These are phyloP conservation scores for Elephas maximus DNA, from an alignment of 2,113 vertebrate species.

Conservation along the genomic window DNA sequence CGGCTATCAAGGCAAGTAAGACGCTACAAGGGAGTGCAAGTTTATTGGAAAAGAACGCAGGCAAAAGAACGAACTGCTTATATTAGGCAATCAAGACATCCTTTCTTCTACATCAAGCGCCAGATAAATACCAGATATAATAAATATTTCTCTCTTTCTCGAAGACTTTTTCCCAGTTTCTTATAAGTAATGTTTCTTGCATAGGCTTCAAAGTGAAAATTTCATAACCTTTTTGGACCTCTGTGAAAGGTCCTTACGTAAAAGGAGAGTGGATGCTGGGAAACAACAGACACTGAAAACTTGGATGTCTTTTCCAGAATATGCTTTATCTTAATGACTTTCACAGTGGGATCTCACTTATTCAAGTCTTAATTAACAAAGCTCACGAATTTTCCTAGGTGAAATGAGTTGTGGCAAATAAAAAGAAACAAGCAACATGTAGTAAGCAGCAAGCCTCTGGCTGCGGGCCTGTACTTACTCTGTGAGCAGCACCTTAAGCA, in stretches of 20 bases:
- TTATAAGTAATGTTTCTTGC: conserved; percentile 25
- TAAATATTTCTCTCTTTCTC: neutral
- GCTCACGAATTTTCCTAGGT: neutral
- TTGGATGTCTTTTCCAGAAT: conserved; percentile 12
- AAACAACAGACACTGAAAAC: neutral
- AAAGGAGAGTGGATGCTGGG: neutral
- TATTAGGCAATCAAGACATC: neutral
- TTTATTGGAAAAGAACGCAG: neutral
- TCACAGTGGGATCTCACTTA: neutral
- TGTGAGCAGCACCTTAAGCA: neutral
- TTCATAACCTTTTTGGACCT: neutral
- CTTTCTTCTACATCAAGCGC: neutral
- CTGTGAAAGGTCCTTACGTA: conserved; percentile 6
- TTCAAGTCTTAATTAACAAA: conserved; percentile 27
- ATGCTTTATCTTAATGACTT: neutral
- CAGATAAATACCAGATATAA: neutral
- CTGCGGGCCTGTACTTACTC: neutral
- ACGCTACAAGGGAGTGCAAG: neutral
- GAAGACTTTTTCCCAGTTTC: neutral
- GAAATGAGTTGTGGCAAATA: neutral
- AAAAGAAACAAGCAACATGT: neutral
- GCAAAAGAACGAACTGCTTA: neutral
- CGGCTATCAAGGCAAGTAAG: neutral
- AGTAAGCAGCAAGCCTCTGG: neutral
- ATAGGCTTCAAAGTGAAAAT: conserved; percentile 19